phyloP scores from a whole-genome alignment of 2,797 vertebrate genomes.

The Bufotes viridis region DNA sequence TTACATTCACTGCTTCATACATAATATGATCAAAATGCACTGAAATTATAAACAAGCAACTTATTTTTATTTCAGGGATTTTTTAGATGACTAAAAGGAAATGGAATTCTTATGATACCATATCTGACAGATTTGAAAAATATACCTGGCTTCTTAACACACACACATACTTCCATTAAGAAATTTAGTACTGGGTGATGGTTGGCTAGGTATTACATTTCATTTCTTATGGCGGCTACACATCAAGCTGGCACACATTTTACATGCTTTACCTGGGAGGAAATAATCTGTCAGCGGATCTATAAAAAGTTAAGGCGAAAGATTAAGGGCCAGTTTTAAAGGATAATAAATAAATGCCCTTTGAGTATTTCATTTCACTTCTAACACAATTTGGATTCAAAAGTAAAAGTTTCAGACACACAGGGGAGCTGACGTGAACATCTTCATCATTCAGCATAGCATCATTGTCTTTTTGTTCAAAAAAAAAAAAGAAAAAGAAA shows the following conservation, averaged over 20 bases:
- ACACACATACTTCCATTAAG: not conserved
- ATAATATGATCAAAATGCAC: no score
- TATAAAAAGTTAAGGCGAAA: slow-evolving; percentile 20
- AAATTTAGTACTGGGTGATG: no score
- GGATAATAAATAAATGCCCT: slow-evolving; percentile 26
- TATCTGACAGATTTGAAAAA: not conserved
- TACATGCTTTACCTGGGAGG: not conserved
- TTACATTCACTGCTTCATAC: no score
- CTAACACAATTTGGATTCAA: slow-evolving; percentile 15
- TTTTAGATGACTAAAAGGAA: no score
- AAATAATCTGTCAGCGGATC: slow-evolving; percentile 12
- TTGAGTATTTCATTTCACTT: not conserved
- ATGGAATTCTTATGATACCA: no score
- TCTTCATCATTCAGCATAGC: not conserved
- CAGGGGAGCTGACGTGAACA: not conserved
- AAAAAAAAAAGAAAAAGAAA: not conserved
- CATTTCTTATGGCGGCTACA: not conserved
- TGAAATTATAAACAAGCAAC: no score
- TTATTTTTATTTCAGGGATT: no score
- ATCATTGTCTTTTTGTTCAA: not conserved
- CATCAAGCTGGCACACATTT: slow-evolving; percentile 1
- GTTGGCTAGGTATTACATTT: not conserved
- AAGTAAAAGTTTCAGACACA: not conserved
- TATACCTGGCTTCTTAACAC: not conserved
- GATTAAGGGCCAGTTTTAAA: slow-evolving; percentile 8